These are phyloP conservation scores for Rhabdophis nuchalis DNA, from an alignment of 2,797 vertebrate species.

Conservation along the genomic window DNA sequence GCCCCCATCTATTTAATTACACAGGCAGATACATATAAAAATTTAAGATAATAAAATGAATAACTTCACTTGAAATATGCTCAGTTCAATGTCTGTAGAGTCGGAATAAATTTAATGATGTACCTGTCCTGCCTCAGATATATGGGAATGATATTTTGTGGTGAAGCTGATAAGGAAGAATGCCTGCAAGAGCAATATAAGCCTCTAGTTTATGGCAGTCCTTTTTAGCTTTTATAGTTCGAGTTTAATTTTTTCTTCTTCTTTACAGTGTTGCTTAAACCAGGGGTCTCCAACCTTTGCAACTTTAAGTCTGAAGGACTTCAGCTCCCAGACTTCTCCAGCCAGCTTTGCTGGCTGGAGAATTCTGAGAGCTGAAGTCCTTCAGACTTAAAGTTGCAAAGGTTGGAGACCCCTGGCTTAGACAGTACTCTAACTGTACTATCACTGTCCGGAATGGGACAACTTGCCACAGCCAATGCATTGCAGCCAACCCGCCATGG, in stretches of 20 bases:
- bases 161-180: constrained; percentile 31
- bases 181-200: constrained; percentile 43
- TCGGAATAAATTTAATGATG: constrained; percentile 4
- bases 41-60: neutral
- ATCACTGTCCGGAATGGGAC: neutral
- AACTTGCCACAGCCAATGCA: neutral
- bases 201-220: constrained; percentile 38
- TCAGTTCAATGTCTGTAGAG: neutral
- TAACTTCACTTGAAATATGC: neutral
- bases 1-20: neutral
- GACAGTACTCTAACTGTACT: neutral
- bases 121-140: neutral
- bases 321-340: too few species aligned
- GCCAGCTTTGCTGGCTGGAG: too few species aligned
- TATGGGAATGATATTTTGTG: constrained; percentile 27
- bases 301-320: too few species aligned
- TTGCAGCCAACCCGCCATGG: neutral
- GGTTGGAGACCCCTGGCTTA: too few species aligned
- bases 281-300: too few species aligned
- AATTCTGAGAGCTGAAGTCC: too few species aligned
- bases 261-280: constrained; percentile 22
- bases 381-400: too few species aligned
- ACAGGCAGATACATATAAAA: neutral
- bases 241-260: constrained; percentile 26
- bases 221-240: constrained; percentile 44